Evolutionary conservation across 2,113 vertebrate genomes (phyloP).

Genomic region (Proteles cristata): DNA sequence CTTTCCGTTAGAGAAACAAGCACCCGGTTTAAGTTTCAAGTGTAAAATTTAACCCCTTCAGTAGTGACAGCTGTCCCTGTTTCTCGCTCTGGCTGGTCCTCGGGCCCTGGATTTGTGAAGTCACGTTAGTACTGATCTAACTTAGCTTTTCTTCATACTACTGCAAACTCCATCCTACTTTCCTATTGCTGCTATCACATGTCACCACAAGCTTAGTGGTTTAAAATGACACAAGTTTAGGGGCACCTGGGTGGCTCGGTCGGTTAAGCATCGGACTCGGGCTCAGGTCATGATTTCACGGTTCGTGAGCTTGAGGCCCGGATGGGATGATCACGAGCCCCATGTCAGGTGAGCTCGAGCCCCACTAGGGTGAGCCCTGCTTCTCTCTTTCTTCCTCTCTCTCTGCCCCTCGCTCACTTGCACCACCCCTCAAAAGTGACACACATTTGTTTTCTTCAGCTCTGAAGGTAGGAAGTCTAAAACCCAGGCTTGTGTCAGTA

Average conservation of each 20-base stretch:
- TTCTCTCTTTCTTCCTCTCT: no score
- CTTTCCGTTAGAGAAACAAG: background rate
- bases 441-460: background rate
- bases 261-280: no score
- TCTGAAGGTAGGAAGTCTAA: background rate
- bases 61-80: background rate
- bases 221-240: background rate
- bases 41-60: background rate
- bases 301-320: no score
- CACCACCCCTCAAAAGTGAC: background rate
- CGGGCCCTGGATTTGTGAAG: background rate
- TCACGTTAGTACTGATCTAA: background rate
- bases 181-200: background rate
- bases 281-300: no score
- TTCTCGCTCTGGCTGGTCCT: background rate
- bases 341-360: no score
- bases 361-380: no score
- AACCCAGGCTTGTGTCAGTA: background rate
- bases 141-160: background rate
- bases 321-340: no score
- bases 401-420: no score
- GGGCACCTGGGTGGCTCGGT: no score
- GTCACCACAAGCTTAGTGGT: background rate
- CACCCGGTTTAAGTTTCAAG: background rate
- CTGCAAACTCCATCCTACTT: background rate